Evolutionary conservation across 2,888 invertebrate species (phyloP), one percentile per base, ranked within the genome.

Genomic region (Meiosimyza platycephala): DNA sequence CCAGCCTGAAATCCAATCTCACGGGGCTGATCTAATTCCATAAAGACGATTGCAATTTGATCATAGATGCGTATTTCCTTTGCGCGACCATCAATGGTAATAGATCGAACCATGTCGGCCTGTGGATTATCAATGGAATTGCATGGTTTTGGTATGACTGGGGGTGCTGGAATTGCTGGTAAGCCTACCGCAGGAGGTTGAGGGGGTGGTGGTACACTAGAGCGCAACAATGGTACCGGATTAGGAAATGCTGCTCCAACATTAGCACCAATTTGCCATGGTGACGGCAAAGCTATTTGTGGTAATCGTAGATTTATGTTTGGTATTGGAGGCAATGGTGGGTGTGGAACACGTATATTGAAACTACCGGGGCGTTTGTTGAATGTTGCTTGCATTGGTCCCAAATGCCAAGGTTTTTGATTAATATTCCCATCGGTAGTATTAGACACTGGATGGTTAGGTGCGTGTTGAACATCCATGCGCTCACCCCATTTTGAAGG

Each of bases 1-100:
- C 95, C 96, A n/a, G 92, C 92, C 80, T 95, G 92, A 85, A 96
- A 96, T 28, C 92, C 92, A 68, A 96, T 93, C 84, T 96, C 95
- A 72, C 94, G 89, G 0, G 96, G 95, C 84, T 95, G 95, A 79
- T 94, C 93, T 90, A 94, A 93, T 72, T 93, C 93, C 88, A 96
- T 90, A 83, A 97, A 93, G 2, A 95, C 93, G 48, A 97, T 90
- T 0, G 95, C 95, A 1, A 92, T 93, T 75, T 95, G 93, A 22
- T 94, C 95, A 81, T 97, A 96, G 81, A 95, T 95, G 22, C 96
- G 85, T 64, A 88, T 94, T 83, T 95, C 95, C 78, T 95, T 90
- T 0, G 93, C 92, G 18, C 92, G 88, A 0, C 93, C 93, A 83
- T 96, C 96, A 60, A 97, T 95, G 74, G 92, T 92, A 51, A 96